A percentile compares a stretch with the other conserved stretches of the same genome.
phyloP scores from a whole-genome alignment of 2,888 invertebrate genomes.

The Drosophila paucipuncta region DNA sequence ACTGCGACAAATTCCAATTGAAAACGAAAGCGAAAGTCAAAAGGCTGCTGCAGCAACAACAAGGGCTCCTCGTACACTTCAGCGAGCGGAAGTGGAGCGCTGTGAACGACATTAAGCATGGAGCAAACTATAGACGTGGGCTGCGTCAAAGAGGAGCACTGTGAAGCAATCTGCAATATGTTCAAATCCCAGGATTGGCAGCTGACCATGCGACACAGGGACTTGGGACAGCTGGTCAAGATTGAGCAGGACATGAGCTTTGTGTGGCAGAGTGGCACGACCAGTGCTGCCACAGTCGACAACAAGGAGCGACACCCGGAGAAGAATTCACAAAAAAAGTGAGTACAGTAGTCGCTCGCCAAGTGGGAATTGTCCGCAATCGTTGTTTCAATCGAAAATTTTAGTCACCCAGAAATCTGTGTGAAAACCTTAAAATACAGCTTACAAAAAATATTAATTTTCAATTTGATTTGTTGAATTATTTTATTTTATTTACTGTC shows the following conservation, averaged over 20 bases:
- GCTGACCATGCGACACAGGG: slow-evolving; percentile 52
- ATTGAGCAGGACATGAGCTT: slow-evolving; percentile 55
- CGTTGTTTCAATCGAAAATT: neutral
- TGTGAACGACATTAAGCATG: slow-evolving; percentile 19
- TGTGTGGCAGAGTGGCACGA: slow-evolving; percentile 39
- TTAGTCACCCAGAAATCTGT: neutral
- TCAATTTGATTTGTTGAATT: neutral
- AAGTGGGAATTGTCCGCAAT: neutral
- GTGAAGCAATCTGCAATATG: slow-evolving; percentile 59
- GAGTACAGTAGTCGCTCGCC: neutral
- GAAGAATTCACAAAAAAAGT: slow-evolving; percentile 45
- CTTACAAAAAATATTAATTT: neutral
- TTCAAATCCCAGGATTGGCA: slow-evolving; percentile 55
- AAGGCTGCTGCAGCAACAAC: neutral
- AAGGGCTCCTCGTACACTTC: neutral
- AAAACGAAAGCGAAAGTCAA: slow-evolving; percentile 5
- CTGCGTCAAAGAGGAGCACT: slow-evolving; percentile 57
- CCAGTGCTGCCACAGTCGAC: slow-evolving; percentile 11
- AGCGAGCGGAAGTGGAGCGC: slow-evolving; percentile 1
- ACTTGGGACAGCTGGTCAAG: slow-evolving; percentile 46
- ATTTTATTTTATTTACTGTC: neutral
- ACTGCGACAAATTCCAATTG: slow-evolving; percentile 15
- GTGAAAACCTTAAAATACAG: neutral
- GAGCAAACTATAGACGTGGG: slow-evolving; percentile 54
- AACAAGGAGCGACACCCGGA: slow-evolving; percentile 33